A percentile compares a stretch with the other conserved stretches of the same genome.
Evolutionary conservation across 2,797 vertebrate species (phyloP).

Genomic region (Esox masquinongy): DNA sequence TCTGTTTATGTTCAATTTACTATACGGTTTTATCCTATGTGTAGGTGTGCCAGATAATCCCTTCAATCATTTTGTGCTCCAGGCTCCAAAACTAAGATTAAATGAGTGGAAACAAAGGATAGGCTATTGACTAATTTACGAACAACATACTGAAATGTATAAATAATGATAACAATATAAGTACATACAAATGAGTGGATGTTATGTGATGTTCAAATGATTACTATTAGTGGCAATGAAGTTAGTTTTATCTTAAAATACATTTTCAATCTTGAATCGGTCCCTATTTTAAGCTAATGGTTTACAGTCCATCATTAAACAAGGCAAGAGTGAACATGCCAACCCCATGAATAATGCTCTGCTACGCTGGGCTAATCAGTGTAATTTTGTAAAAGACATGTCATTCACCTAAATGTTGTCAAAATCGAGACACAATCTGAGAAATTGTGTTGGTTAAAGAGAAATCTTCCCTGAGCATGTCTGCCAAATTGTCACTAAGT

Average conservation of each 20-base stretch:
- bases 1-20: constrained; percentile 16
- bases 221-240: not conserved
- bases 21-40: not conserved
- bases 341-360: no score
- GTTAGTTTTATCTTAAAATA: not conserved
- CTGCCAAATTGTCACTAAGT: no score
- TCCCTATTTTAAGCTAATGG: not conserved
- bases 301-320: not conserved
- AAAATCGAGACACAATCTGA: no score
- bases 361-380: no score
- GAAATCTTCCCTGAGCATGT: no score
- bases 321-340: not conserved
- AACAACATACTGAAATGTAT: constrained; percentile 54
- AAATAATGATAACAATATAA: constrained; percentile 75
- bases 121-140: constrained; percentile 46
- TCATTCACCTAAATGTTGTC: no score
- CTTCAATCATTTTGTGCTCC: constrained; percentile 11
- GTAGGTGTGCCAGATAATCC: not conserved
- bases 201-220: constrained; percentile 22
- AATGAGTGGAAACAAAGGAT: constrained; percentile 34
- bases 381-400: no score
- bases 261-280: not conserved
- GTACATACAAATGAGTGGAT: constrained; percentile 59
- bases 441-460: no score
- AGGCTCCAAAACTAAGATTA: constrained; percentile 38